Conservation (phyloP, 2,797 vertebrate genomes). For the Balearica regulorum region DNA sequence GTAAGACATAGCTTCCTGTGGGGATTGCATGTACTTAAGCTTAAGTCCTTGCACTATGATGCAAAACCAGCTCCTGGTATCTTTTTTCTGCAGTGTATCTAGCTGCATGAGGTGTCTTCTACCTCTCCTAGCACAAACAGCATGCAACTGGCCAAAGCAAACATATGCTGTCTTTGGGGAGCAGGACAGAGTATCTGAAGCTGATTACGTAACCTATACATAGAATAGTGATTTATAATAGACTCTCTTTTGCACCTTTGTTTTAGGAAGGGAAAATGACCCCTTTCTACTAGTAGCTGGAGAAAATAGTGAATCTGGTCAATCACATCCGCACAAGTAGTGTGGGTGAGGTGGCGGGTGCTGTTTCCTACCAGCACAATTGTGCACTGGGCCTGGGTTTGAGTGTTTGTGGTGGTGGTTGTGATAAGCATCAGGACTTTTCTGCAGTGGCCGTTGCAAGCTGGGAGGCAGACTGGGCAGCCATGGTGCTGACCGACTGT, state of each 20-base stretch:
- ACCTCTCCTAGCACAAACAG: neutral
- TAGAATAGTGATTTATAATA: neutral
- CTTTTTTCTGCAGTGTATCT: neutral
- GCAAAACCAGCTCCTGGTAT: neutral
- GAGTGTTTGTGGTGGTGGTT: neutral
- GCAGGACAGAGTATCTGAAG: neutral
- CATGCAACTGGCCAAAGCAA: slow-evolving; percentile 10
- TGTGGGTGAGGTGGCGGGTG: neutral
- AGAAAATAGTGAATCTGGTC: neutral
- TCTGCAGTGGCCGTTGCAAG: neutral
- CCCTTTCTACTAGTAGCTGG: neutral
- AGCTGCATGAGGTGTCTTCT: neutral
- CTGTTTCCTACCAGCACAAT: neutral
- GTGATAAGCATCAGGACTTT: neutral
- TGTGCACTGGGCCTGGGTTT: neutral
- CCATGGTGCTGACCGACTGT: neutral
- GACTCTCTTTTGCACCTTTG: neutral
- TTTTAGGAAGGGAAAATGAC: neutral
- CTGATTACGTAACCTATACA: neutral
- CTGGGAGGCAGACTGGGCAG: neutral
- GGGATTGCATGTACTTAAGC: neutral
- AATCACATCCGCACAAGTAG: accelerated
- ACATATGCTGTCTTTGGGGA: neutral
- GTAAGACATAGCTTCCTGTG: neutral
- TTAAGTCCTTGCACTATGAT: neutral